Evolutionary conservation across 1,140 invertebrate species (phyloP).

Genomic region (Orchesella cincta): DNA sequence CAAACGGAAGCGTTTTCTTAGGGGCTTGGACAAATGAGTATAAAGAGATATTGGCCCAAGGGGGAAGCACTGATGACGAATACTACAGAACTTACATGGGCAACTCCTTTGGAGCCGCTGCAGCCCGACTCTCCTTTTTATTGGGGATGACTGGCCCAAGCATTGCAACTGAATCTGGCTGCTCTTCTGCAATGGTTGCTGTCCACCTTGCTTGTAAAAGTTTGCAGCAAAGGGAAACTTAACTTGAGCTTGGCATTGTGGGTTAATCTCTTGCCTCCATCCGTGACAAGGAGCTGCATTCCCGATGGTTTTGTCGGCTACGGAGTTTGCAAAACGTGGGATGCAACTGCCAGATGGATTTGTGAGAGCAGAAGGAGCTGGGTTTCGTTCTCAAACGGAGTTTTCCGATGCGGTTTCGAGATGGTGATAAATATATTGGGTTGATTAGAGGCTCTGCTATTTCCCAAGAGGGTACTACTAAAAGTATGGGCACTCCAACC

Average conservation of each 20-base stretch:
- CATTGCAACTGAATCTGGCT: constrained; percentile 7
- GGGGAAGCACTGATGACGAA: background rate
- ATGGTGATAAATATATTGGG: background rate
- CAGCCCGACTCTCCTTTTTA: constrained; percentile 34
- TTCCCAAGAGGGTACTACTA: background rate
- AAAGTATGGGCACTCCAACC: constrained; percentile 9
- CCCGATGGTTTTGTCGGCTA: background rate
- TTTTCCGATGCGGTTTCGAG: background rate
- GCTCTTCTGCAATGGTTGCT: background rate
- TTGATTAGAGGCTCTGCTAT: background rate
- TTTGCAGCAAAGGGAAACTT: background rate
- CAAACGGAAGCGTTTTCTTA: constrained; percentile 32
- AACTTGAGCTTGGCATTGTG: background rate
- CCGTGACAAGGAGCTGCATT: background rate
- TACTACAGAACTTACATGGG: constrained; percentile 38
- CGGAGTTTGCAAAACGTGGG: background rate
- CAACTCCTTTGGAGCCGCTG: constrained; percentile 35
- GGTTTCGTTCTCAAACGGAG: constrained; percentile 5
- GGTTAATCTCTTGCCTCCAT: background rate
- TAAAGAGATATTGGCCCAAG: background rate
- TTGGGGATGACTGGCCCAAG: constrained; percentile 37
- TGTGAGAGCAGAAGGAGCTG: background rate
- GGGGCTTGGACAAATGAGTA: constrained; percentile 35
- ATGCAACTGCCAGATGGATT: background rate
- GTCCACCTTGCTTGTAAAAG: background rate